These are phyloP conservation scores for Pandemis corylana DNA, from an alignment of 2,888 invertebrate species.

Conservation along the genomic window DNA sequence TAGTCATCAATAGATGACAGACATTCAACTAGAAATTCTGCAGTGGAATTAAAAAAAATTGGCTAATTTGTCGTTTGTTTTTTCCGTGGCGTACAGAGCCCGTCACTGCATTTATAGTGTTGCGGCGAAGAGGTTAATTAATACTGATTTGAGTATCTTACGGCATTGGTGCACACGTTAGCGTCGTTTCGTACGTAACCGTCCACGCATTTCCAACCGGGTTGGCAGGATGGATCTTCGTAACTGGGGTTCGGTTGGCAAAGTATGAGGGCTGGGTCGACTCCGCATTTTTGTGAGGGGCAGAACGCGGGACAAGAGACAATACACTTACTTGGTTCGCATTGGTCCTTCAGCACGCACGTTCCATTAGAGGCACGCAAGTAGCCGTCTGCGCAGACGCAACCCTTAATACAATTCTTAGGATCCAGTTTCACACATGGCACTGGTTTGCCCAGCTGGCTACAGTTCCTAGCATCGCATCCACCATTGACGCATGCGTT, in stretches of 20 bases:
- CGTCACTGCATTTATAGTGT: too few species aligned
- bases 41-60: too few species aligned
- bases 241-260: conserved; percentile 9
- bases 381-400: conserved; percentile 54
- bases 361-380: conserved; percentile 52
- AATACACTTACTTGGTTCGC: conserved; percentile 36
- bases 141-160: conserved; percentile 40
- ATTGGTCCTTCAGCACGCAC: conserved; percentile 54
- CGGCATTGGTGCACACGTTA: conserved; percentile 52
- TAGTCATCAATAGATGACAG: too few species aligned
- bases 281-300: conserved; percentile 52
- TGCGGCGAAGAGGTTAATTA: too few species aligned
- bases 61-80: too few species aligned
- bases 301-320: conserved; percentile 48
- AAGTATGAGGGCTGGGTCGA: conserved; percentile 42
- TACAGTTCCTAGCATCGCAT: conserved; percentile 56
- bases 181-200: conserved; percentile 49
- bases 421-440: conserved; percentile 50
- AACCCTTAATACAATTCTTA: conserved; percentile 54
- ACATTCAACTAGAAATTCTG: too few species aligned
- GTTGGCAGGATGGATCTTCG: conserved; percentile 37
- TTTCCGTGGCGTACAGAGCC: too few species aligned
- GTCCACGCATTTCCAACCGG: conserved; percentile 48
- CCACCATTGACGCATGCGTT: conserved; percentile 55
- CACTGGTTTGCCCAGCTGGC: conserved; percentile 51